Base-by-base conservation (phyloP, 2,888 invertebrate genomes). In the Andrena flavipes region DNA sequence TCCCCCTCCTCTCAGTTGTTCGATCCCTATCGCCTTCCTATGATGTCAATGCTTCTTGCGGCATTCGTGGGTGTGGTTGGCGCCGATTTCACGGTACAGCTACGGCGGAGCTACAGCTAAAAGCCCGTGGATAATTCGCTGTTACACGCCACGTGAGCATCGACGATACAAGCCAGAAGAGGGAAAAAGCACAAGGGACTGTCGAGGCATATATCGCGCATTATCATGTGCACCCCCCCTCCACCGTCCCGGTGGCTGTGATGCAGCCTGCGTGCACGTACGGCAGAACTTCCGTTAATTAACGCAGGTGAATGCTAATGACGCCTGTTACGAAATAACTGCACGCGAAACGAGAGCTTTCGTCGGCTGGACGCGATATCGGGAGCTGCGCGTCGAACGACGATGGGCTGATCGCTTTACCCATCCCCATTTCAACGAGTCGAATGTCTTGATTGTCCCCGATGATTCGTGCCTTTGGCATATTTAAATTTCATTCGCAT, bases 31-130 rank as follows among this genome's bases (percentile, higher is more conserved):
- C 67, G 75, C 73, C 68, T 75, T 59, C 30, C 56, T 16, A 8
- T 6, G 54, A 8, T 63, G 77, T 73, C 69, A 42, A 67, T 68
- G 68, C 74, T 82, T 78, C 75, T 76, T 74, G 73, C 75, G 67
- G 60, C 23, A 56, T 69, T 51, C 74, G 76, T 91, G 90, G 92
- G 91, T 91, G 92, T 91, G 91, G 92, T 92, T 91, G 81, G 48
- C 85, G 87, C 84, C 89, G 91, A 93, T 93, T 93, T 93, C 91
- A 93, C 91, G 91, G 88, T 88, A 90, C 90, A 91, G 88, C 84
- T 90, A 91, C 91, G 88, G 85, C 84, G 88, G 89, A 91, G 88
- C 84, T 87, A 88, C 83, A 83, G 87, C 90, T 92, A 92, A 93
- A 92, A 92, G 93, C 90, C 90, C 90, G 88, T 91, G 87, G 90